Conservation (phyloP, 2,888 invertebrate genomes). For the Agrotis puta region DNA sequence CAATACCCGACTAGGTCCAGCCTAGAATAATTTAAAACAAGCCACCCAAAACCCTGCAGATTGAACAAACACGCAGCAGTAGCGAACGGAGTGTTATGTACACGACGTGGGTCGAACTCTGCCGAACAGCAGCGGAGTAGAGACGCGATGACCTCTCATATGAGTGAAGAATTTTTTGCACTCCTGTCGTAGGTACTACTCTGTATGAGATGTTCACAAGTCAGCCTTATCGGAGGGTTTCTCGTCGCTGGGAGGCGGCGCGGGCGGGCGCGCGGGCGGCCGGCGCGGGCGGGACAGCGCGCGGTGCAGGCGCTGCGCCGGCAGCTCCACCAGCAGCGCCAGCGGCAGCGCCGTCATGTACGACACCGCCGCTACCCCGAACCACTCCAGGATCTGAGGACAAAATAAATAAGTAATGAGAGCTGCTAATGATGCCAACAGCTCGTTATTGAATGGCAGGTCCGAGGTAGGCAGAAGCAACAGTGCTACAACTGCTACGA, state of each 20-base stretch:
- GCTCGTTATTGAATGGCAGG: not conserved
- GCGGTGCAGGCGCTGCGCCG: slow-evolving; percentile 79
- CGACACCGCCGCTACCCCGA: slow-evolving; percentile 82
- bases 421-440: not conserved
- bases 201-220: slow-evolving; percentile 47
- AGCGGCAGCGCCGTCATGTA: slow-evolving; percentile 83
- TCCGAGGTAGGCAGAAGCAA: not conserved
- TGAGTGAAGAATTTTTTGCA: not conserved
- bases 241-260: slow-evolving; percentile 62
- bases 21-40: slow-evolving; percentile 39
- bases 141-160: not conserved
- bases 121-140: not conserved
- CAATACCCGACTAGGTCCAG: slow-evolving; percentile 45
- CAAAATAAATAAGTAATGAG: too few relatives aligned
- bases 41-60: slow-evolving; percentile 4
- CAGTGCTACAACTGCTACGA: not conserved
- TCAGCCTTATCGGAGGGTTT: slow-evolving; percentile 69
- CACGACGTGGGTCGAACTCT: not conserved
- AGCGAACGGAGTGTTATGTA: slow-evolving; percentile 14
- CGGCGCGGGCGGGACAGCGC: slow-evolving; percentile 72
- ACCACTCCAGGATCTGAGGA: slow-evolving; percentile 81
- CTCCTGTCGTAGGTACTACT: slow-evolving; percentile 5
- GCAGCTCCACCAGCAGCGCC: slow-evolving; percentile 86
- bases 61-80: slow-evolving; percentile 19
- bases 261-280: slow-evolving; percentile 65